Base-by-base conservation (phyloP, 2,888 invertebrate genomes). In the Tortrix viridana region DNA sequence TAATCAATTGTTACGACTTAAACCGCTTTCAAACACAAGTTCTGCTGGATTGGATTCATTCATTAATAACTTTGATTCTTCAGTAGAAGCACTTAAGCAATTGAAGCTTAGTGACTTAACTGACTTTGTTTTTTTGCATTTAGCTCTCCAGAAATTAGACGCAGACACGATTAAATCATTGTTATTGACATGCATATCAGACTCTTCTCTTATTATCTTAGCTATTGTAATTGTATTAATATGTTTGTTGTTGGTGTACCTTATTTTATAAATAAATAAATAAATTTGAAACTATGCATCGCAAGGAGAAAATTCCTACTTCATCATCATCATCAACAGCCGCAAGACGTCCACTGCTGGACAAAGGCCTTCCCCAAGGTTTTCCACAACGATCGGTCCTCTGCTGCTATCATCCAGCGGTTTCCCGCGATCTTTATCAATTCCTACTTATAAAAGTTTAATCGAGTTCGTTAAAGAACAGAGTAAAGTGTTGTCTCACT, bases 401-500 rank as follows among this genome's bases (percentile, higher is more conserved):
- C n/a, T n/a, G n/a, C n/a, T n/a, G n/a, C n/a, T n/a, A n/a, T n/a
- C n/a, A n/a, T n/a, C n/a, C n/a, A n/a, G n/a, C n/a, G n/a, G n/a
- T n/a, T n/a, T n/a, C n/a, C n/a, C n/a, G n/a, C n/a, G n/a, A n/a
- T n/a, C n/a, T n/a, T n/a, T n/a, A n/a, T n/a, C n/a, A n/a, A n/a
- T n/a, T n/a, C n/a, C 22, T 22, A 22, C 22, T 41, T 41, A 41
- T 41, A 14, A 41, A 14, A 14, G 4, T 41, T 41, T 41, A n/a
- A 41, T 41, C n/a, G 41, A 41, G n/a, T 41, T 41, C 41, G 14
- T 41, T 7, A 41, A 41, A 41, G 41, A 41, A 41, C 41, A 41
- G n/a, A 41, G 14, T 14, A 41, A 41, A n/a, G 14, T 41, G 2
- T 14, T 41, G 41, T 41, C 41, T 41, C 14, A n/a, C 1, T 41